Conservation (phyloP, 2,888 invertebrate genomes). For the Xanthorhoe designata region DNA sequence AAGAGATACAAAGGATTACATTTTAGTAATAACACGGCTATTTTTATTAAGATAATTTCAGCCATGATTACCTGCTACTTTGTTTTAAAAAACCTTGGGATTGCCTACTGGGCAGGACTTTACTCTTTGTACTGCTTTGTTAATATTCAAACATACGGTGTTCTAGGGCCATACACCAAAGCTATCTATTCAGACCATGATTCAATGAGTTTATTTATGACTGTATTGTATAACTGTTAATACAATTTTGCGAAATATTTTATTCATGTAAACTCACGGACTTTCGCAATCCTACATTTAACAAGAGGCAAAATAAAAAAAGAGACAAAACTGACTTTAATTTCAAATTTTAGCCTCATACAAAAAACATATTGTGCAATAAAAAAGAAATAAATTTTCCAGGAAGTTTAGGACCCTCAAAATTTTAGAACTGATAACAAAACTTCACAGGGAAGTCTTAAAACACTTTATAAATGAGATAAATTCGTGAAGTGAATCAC, state of each 20-base stretch:
- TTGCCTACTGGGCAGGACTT: slow-evolving; percentile 30
- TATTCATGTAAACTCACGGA: no score
- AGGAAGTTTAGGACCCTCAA: background rate
- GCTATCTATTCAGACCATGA: no score
- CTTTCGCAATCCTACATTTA: no score
- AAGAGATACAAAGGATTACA: slow-evolving; percentile 46
- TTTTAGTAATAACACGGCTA: slow-evolving; percentile 46
- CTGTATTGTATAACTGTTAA: no score
- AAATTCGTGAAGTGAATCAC: slow-evolving; percentile 50
- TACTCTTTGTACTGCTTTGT: slow-evolving; percentile 15
- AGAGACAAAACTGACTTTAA: no score
- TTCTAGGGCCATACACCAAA: background rate
- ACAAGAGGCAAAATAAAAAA: no score
- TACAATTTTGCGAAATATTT: no score
- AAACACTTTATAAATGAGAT: slow-evolving; percentile 5
- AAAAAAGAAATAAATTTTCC: background rate
- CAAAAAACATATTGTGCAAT: no score
- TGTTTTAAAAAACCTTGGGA: slow-evolving; percentile 44
- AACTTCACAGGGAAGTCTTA: slow-evolving; percentile 2
- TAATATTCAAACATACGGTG: background rate
- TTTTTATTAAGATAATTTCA: slow-evolving; percentile 52
- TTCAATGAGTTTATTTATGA: no score
- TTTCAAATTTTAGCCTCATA: no score
- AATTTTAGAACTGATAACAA: slow-evolving; percentile 3
- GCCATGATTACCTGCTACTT: slow-evolving; percentile 38